Conservation (phyloP, 2,113 vertebrate genomes). For the Semicossyphus pulcher region DNA sequence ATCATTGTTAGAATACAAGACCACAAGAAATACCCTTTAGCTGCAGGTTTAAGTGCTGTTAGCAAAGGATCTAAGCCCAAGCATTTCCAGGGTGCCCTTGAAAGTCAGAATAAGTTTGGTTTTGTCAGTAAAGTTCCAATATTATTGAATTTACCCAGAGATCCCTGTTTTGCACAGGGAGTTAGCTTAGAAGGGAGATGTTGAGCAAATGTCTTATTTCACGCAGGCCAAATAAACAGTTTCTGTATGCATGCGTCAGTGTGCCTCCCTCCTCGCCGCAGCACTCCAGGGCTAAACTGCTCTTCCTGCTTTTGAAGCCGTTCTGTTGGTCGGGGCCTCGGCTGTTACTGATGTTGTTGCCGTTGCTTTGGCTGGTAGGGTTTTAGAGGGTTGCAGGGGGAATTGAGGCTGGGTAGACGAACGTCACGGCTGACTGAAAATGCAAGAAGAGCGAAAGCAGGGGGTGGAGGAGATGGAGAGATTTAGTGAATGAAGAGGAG, state of each 20-base stretch:
- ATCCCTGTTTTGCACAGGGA: slow-evolving; percentile 22
- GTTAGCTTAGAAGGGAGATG: slow-evolving; percentile 27
- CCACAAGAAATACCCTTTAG: neutral
- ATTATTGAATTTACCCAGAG: slow-evolving; percentile 21
- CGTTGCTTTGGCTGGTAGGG: slow-evolving; percentile 44
- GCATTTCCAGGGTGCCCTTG: neutral
- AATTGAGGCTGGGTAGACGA: slow-evolving; percentile 57
- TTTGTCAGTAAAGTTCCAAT: neutral
- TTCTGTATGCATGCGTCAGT: slow-evolving; percentile 67
- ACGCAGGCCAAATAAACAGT: slow-evolving; percentile 51
- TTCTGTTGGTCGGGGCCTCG: slow-evolving; percentile 55
- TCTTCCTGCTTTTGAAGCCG: slow-evolving; percentile 71
- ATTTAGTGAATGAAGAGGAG: slow-evolving; percentile 56
- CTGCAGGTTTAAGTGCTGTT: neutral
- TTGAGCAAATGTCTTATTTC: slow-evolving; percentile 47
- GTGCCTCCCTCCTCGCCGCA: slow-evolving; percentile 44
- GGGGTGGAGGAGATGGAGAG: slow-evolving; percentile 37
- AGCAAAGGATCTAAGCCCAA: neutral
- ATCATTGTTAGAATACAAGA: neutral
- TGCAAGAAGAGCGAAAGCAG: slow-evolving; percentile 37
- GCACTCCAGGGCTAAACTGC: slow-evolving; percentile 57
- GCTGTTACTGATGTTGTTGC: slow-evolving; percentile 56
- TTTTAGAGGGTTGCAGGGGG: slow-evolving; percentile 56
- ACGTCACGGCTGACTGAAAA: slow-evolving; percentile 66
- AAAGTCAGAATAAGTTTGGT: neutral